Conservation (phyloP, 2,797 vertebrate species). For the Myotis pilosus region DNA sequence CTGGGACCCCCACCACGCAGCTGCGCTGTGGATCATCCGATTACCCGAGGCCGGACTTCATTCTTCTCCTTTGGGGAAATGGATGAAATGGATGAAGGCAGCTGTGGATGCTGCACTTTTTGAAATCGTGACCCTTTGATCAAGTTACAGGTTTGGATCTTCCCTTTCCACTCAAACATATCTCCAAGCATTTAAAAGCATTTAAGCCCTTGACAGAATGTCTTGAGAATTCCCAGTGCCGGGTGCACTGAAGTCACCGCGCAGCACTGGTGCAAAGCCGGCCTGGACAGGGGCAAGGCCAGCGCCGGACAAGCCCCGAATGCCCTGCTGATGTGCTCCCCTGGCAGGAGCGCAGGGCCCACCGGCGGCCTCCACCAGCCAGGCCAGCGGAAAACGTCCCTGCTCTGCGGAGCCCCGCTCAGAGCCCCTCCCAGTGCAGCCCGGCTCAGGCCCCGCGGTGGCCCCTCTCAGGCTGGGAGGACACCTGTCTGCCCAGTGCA, state of each 20-base stretch:
- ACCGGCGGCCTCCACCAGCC: neutral
- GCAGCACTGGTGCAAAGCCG: neutral
- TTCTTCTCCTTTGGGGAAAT: neutral
- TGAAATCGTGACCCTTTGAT: neutral
- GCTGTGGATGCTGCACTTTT: neutral
- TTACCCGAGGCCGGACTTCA: neutral
- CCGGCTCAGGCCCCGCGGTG: rapidly evolving
- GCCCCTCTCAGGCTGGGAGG: rapidly evolving
- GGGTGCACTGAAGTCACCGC: rapidly evolving
- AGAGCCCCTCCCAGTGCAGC: rapidly evolving
- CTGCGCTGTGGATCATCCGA: neutral
- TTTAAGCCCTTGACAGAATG: neutral
- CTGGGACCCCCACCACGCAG: neutral
- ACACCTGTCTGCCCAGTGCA: rapidly evolving
- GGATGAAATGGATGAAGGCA: too few relatives aligned
- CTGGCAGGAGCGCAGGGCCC: neutral
- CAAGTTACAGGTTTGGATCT: neutral
- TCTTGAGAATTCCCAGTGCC: neutral
- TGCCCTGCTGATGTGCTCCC: neutral
- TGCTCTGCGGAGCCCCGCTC: neutral
- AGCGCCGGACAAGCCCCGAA: rapidly evolving
- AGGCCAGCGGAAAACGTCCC: rapidly evolving
- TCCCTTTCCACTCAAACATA: neutral
- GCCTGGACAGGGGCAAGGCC: neutral
- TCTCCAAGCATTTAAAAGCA: neutral